Evolutionary conservation across 2,888 invertebrate genomes (phyloP), one percentile per base, ranked within the genome.

Genomic region (Ornithoptera priamus): DNA sequence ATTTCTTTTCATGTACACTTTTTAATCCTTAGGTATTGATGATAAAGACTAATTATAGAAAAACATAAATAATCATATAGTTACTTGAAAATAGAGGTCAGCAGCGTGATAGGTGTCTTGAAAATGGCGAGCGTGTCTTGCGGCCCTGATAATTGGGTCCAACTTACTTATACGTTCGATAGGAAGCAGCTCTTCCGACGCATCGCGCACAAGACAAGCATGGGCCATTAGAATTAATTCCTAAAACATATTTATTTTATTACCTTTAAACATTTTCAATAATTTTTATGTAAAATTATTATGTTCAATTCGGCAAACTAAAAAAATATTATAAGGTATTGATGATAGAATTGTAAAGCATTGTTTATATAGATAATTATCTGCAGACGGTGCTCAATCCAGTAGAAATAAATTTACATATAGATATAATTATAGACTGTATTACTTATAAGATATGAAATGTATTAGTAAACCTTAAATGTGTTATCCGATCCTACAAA

Each of bases 171-270:
- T 59, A 8, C 72, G 74, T 10, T 82, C 81, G 0, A 60, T 62
- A 0, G 75, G 80, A 10, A 82, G 70, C 30, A 92, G 73, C 5
- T 82, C 78, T 24, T 81, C 77, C 56, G 77, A 74, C 0, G 88
- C 79, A 5, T 79, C 75, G 36, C 79, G 82, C 79, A 87, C 79
- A 17, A 92, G 80, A 72, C 87, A 87, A 1, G 85, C 84, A 72
- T 92, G 92, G 2, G 88, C 77, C 83, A 91, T 86, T 82, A 87
- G 83, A 36, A 87, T 65, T 82, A 92, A 79, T 73, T 92, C 91
- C 92, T 91, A 58, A 18, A 50, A 64, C 20, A 18, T 50, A 30
- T 8, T 69, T 53, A 15, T 42, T 62, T 18, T 66, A n/a, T 39
- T 57, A 65, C 39, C 18, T 61, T 46, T 57, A 42, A 39, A 30